Evolutionary conservation across 2,797 vertebrate genomes (phyloP).

Genomic region (Muscicapa striata): DNA sequence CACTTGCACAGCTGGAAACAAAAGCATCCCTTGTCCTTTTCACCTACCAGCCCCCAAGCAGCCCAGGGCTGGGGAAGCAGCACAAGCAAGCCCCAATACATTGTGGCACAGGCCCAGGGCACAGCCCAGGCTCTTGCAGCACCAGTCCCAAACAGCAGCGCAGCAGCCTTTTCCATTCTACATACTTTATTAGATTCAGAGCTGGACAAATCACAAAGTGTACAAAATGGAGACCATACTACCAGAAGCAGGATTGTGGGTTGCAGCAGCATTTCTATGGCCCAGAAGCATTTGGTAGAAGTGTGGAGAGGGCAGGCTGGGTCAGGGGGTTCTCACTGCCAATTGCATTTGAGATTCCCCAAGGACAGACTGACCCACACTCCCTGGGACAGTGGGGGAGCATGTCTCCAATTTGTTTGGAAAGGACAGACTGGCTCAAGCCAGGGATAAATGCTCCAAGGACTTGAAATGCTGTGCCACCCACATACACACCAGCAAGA

Average conservation of each 20-base stretch:
- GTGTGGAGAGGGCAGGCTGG: neutral
- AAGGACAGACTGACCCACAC: neutral
- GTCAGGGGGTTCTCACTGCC: slow-evolving; percentile 35
- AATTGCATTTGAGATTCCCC: neutral
- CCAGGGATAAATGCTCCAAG: slow-evolving; percentile 31
- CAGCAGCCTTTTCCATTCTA: slow-evolving; percentile 66
- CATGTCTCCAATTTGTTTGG: neutral
- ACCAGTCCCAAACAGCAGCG: neutral
- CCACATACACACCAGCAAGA: slow-evolving; percentile 47
- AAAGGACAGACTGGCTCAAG: neutral
- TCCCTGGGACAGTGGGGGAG: neutral
- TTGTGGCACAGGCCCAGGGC: neutral
- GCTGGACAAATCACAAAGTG: slow-evolving; percentile 85
- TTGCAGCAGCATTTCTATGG: slow-evolving; percentile 64
- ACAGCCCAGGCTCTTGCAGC: neutral
- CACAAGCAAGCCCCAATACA: neutral
- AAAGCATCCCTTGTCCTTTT: neutral
- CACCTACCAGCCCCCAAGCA: neutral
- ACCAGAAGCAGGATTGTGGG: slow-evolving; percentile 75
- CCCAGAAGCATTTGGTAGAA: slow-evolving; percentile 48
- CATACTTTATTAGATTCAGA: slow-evolving; percentile 85
- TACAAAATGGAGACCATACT: slow-evolving; percentile 85
- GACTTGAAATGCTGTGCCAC: slow-evolving; percentile 53
- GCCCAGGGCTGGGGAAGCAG: neutral
- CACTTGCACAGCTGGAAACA: neutral